A percentile compares a stretch with the other conserved stretches of the same genome.
phyloP scores from a whole-genome alignment of 2,888 invertebrate species.

The Drosophila subquinaria region DNA sequence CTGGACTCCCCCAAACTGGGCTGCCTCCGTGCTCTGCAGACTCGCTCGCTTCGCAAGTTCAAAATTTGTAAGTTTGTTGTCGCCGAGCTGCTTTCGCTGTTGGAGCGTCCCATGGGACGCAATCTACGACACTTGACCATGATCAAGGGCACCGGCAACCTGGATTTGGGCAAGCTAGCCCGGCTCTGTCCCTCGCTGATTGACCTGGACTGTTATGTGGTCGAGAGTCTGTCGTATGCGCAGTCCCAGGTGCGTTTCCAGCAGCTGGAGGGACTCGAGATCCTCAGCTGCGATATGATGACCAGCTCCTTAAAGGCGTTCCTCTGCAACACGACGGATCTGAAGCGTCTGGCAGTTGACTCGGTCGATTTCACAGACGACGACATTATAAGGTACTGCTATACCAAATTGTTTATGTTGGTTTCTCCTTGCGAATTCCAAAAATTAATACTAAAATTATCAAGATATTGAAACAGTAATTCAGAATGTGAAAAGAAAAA shows the following conservation, averaged over 20 bases:
- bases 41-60: constrained; percentile 86
- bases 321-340: constrained; percentile 88
- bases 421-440: neutral
- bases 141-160: constrained; percentile 87
- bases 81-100: constrained; percentile 87
- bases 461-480: neutral
- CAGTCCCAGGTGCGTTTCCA: constrained; percentile 87
- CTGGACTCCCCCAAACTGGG: constrained; percentile 88
- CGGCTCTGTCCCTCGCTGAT: constrained; percentile 88
- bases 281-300: constrained; percentile 88
- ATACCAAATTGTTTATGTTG: neutral
- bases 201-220: constrained; percentile 89
- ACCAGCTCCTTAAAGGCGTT: constrained; percentile 87
- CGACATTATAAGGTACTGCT: constrained; percentile 88
- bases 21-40: constrained; percentile 69
- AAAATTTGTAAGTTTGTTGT: constrained; percentile 89
- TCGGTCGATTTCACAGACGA: constrained; percentile 89
- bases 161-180: constrained; percentile 88
- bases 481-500: no score
- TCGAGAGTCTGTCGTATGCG: constrained; percentile 88
- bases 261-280: constrained; percentile 89
- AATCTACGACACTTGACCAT: constrained; percentile 87
- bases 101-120: constrained; percentile 87
- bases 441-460: neutral
- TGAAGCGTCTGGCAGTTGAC: constrained; percentile 89